A percentile compares a stretch with the other conserved stretches of the same genome.
Evolutionary conservation across 2,888 invertebrate species (phyloP).

Genomic region (Polymixis flavicincta): DNA sequence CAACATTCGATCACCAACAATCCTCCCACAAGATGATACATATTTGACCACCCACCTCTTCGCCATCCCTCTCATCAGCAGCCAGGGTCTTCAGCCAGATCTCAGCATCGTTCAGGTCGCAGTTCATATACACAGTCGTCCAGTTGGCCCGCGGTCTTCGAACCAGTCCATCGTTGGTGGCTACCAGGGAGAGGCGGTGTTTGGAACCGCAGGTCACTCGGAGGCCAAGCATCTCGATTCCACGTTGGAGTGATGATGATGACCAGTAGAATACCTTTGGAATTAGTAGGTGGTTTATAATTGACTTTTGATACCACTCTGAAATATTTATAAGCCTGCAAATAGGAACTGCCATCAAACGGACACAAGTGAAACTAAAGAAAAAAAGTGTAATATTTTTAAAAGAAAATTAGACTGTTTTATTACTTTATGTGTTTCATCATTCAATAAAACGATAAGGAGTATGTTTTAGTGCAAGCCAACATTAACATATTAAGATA

Average conservation of each 20-base stretch:
- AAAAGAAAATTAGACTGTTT: too few species aligned
- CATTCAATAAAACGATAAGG: too few species aligned
- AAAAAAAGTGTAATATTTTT: too few species aligned
- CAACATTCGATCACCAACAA: background rate
- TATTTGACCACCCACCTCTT: slow-evolving; percentile 70
- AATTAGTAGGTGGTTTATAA: background rate
- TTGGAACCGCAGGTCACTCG: slow-evolving; percentile 95
- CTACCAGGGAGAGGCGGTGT: slow-evolving; percentile 93
- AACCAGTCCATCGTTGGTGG: slow-evolving; percentile 95
- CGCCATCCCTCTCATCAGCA: slow-evolving; percentile 74
- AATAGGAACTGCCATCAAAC: background rate
- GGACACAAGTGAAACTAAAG: too few species aligned
- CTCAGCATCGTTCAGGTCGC: slow-evolving; percentile 97
- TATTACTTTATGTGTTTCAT: too few species aligned
- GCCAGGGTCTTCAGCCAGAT: slow-evolving; percentile 97
- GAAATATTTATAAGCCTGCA: background rate
- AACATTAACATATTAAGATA: too few species aligned
- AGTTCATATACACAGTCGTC: slow-evolving; percentile 98
- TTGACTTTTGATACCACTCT: too few species aligned
- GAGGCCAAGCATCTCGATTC: slow-evolving; percentile 96
- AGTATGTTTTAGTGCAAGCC: too few species aligned
- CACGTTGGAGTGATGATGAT: slow-evolving; percentile 98
- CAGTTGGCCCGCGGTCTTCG: slow-evolving; percentile 97
- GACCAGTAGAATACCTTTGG: slow-evolving; percentile 97
- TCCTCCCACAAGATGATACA: background rate